Conservation (phyloP, 2,113 vertebrate species). For the Ceyx margarethae region DNA sequence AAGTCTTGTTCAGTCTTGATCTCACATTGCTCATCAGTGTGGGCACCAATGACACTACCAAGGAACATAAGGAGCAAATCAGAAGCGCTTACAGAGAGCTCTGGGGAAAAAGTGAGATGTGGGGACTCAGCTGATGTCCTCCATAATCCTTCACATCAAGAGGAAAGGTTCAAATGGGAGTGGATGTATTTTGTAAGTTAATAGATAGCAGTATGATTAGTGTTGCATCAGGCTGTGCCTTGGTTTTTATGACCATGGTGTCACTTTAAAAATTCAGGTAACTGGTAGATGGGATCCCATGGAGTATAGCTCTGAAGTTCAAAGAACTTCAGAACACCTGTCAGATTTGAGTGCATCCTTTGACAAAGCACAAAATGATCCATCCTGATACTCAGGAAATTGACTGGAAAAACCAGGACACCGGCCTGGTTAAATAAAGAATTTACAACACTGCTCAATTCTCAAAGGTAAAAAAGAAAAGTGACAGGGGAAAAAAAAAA, state of each 20-base stretch:
- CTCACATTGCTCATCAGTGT: background rate
- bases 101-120: background rate
- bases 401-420: background rate
- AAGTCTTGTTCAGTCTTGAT: background rate
- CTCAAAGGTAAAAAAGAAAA: background rate
- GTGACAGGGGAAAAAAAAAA: background rate
- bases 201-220: background rate
- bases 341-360: background rate
- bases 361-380: background rate
- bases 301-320: background rate
- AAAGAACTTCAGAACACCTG: background rate
- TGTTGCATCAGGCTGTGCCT: background rate
- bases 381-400: background rate
- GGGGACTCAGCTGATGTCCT: background rate
- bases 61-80: background rate
- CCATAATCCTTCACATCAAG: background rate
- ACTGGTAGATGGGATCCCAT: background rate
- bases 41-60: background rate
- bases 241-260: background rate
- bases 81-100: background rate
- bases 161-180: background rate
- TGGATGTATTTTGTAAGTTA: background rate
- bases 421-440: background rate
- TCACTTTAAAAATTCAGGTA: background rate
- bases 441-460: background rate